Evolutionary conservation across 2,113 vertebrate species (phyloP).

Genomic region (Colossoma macropomum): DNA sequence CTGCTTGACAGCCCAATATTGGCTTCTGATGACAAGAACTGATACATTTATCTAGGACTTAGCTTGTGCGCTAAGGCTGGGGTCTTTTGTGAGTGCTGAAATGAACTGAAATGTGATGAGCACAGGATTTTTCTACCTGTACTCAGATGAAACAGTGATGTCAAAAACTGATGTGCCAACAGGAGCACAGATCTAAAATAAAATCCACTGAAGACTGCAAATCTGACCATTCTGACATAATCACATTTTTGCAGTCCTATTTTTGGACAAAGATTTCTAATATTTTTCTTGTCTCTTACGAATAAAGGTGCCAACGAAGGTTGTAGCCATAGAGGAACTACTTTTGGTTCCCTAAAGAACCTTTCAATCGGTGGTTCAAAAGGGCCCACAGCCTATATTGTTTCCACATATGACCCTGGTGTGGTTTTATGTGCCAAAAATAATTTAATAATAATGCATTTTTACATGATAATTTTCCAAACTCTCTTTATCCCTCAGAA

Average conservation of each 20-base stretch:
- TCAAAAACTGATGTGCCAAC: background rate
- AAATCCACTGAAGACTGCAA: background rate
- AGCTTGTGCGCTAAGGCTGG: background rate
- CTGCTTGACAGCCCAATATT: constrained; percentile 44
- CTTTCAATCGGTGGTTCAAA: too few species aligned
- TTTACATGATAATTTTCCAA: too few species aligned
- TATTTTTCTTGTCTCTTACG: background rate
- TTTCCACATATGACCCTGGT: too few species aligned
- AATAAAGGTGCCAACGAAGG: background rate
- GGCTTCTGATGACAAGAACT: constrained; percentile 36
- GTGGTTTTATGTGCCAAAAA: too few species aligned
- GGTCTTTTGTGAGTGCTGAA: constrained; percentile 21
- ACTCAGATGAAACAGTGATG: background rate
- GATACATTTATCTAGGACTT: constrained; percentile 35
- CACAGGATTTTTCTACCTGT: constrained; percentile 25
- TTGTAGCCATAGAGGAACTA: too few species aligned
- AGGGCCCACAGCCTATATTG: too few species aligned
- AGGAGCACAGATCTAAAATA: background rate
- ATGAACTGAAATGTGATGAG: constrained; percentile 12
- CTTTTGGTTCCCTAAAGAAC: too few species aligned
- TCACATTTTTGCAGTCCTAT: background rate
- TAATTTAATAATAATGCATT: too few species aligned
- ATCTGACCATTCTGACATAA: background rate
- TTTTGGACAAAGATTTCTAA: constrained; percentile 7
- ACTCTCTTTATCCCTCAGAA: too few species aligned